Evolutionary conservation across 2,113 vertebrate genomes (phyloP), one percentile per base, ranked within the genome.

Genomic region (Desmodus rotundus): DNA sequence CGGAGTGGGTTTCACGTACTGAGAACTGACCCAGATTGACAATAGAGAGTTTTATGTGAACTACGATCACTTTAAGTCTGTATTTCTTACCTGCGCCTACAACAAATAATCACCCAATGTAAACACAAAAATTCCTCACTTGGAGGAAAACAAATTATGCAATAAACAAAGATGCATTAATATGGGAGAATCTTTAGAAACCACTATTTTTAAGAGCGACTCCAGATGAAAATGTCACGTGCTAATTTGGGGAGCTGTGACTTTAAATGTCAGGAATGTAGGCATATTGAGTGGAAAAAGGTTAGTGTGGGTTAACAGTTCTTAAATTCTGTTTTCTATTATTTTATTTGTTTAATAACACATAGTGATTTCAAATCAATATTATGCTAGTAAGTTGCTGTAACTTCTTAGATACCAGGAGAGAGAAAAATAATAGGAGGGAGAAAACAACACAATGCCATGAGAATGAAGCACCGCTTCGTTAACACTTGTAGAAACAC

Each of bases 21-120:
- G 54, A 94, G 36, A 93, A 41, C 3, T 95, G 81, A 97, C 68
- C 22, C 38, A 94, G 91, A 95, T 72, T 91, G 94, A 92, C 72
- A 93, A 50, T 16, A 70, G 89, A 94, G 52, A 0, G n/a, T 78
- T 85, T 95, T 10, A 50, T 85, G 19, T 19, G 0, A 84, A 96
- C 96, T 87, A 14, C 4, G 4, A 63, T 28, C 13, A 88, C 89
- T 82, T 47, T 11, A 89, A 41, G 19, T 87, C 86, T 91, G 4
- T n/a, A 8, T 31, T 36, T 92, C 94, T 95, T 31, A 61, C 89
- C 1, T 63, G 2, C 11, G 38, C 0, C 0, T 36, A 61, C 3
- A 93, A 52, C 47, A 96, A 96, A 87, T 47, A 92, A 58, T 31
- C 33, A 87, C 11, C 20, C 89, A 96, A 67, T 6, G 2, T 10